Base-by-base conservation (phyloP, 1,140 invertebrate species). In the Euschistus heros region DNA sequence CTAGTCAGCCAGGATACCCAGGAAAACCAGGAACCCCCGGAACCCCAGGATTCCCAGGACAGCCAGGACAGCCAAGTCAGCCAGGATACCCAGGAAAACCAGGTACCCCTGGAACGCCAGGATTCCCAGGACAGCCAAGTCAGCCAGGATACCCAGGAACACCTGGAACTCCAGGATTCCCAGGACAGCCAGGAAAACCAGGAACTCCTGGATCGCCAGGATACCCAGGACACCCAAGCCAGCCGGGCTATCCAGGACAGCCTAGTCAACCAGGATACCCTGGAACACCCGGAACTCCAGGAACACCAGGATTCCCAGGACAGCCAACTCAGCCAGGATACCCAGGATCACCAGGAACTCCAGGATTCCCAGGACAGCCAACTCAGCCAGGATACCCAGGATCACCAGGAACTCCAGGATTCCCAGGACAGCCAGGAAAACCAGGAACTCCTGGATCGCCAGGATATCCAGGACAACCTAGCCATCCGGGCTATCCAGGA, bases 1-100 rank as follows among this genome's bases (percentile, higher is more conserved):
- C 73, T 37, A 62, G 63, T 33, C 37, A 0, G 17, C 67, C 66
- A 0, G 67, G 68, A 15, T 10, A n/a, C 59, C 78, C 78, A 42
- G 74, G 73, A 52, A 63, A 24, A 30, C 76, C 77, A 69, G 73
- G 69, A 20, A 71, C 33, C 18, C 77, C 75, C 15, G 52, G 44
- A 52, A 15, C 8, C 4, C 59, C 64, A 63, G 69, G 63, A 37
- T 24, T 33, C 18, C 62, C 68, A 54, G 60, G 57, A 60, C 18
- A 59, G 27, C 15, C 27, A 30, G 30, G 59, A n/a, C 60, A 54
- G 17, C 62, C 70, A 55, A 70, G 70, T n/a, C 44, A 65, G 1
- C 69, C 70, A 7, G 68, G 69, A 18, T 22, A 57, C 17, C 71
- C 74, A 60, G 65, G 70, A 18, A n/a, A 24, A 18, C 57, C 63